Conservation (phyloP, 2,888 invertebrate species). For the Nasonovia ribisnigri region DNA sequence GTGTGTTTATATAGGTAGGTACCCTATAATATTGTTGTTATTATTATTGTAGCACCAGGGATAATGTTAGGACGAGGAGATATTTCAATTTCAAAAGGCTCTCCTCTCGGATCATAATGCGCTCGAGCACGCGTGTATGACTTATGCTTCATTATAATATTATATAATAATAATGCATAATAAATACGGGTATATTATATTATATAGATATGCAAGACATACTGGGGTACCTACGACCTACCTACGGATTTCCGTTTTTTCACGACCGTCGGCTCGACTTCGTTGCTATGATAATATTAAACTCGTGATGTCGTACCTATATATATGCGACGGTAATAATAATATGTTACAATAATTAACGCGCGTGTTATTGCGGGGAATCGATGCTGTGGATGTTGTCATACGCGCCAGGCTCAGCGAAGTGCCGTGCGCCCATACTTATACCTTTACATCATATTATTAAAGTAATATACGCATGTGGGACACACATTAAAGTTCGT, state of each 20-base stretch:
- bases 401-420: neutral
- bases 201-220: neutral
- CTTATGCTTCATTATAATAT: too few relatives aligned
- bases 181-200: neutral
- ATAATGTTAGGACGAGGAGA: slow-evolving; percentile 5
- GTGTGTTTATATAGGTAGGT: neutral
- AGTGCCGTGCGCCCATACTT: neutral
- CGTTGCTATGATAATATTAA: neutral
- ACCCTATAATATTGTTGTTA: neutral
- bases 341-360: neutral
- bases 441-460: too few relatives aligned
- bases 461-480: neutral
- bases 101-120: neutral
- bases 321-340: neutral
- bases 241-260: neutral
- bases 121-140: neutral
- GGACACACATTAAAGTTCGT: neutral
- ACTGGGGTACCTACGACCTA: too few relatives aligned
- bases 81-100: slow-evolving; percentile 35
- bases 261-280: neutral
- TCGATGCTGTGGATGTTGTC: neutral
- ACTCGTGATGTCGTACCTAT: neutral
- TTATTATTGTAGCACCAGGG: neutral
- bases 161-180: neutral
- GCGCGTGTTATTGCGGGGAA: neutral